Evolutionary conservation across 2,113 vertebrate species (phyloP).

Genomic region (Clinocottus analis): DNA sequence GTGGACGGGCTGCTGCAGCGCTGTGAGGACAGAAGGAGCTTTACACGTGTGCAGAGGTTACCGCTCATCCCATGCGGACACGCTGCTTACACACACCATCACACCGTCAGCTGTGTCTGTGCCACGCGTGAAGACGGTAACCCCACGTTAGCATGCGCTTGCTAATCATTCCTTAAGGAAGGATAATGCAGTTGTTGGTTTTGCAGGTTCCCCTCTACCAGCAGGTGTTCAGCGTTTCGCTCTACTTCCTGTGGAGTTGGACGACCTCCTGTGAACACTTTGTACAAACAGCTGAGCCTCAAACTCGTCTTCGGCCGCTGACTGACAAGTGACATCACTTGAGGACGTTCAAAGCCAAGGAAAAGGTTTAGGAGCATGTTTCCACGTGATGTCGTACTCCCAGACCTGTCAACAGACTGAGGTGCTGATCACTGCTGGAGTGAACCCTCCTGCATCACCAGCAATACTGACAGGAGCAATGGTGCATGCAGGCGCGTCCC

Average conservation of each 20-base stretch:
- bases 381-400: not conserved
- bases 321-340: too few species aligned
- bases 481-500: not conserved
- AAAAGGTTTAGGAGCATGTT: too few species aligned
- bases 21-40: conserved; percentile 73
- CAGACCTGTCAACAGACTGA: too few species aligned
- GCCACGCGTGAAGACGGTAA: not conserved
- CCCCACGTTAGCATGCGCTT: not conserved
- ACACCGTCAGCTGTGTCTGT: conserved; percentile 9
- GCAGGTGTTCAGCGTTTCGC: too few species aligned
- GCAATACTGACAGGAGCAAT: conserved; percentile 13
- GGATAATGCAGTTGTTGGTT: too few species aligned
- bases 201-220: too few species aligned
- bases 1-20: conserved; percentile 93
- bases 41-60: not conserved
- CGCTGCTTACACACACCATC: not conserved
- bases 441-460: not conserved
- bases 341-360: too few species aligned
- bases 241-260: not conserved
- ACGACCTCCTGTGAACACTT: not conserved
- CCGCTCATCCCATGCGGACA: conserved; percentile 32
- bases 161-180: not conserved
- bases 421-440: too few species aligned
- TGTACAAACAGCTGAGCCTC: not conserved
- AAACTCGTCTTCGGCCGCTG: too few species aligned